Percentiles rank a stretch among this genome's conserved stretches.
Evolutionary conservation across 2,888 invertebrate genomes (phyloP).

Genomic region (Spatulosminthurus flaviceps): DNA sequence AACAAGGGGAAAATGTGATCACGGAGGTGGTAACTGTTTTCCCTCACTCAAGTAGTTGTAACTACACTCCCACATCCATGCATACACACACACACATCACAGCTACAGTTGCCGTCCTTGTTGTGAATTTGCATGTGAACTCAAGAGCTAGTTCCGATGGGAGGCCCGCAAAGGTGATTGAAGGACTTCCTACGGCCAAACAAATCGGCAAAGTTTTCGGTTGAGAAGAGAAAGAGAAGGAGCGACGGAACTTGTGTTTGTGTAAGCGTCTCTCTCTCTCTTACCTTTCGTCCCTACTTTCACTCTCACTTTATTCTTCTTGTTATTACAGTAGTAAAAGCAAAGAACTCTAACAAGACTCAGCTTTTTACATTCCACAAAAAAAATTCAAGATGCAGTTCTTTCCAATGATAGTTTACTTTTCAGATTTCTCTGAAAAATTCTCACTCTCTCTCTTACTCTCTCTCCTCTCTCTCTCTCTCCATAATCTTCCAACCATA

Average conservation of each 20-base stretch:
- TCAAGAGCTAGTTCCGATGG: slow-evolving; percentile 27
- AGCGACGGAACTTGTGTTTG: slow-evolving; percentile 15
- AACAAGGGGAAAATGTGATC: slow-evolving; percentile 19
- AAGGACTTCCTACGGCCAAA: slow-evolving; percentile 52
- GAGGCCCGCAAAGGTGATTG: slow-evolving; percentile 48
- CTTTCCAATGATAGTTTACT: too few species aligned
- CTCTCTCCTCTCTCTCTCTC: too few species aligned
- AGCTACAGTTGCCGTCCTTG: not conserved
- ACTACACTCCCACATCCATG: not conserved
- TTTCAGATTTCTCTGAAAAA: too few species aligned
- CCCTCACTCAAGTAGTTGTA: too few species aligned
- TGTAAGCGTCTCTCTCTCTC: not conserved
- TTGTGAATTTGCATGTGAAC: not conserved
- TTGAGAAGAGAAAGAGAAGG: not conserved
- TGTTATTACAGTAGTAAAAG: too few species aligned
- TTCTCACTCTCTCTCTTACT: too few species aligned
- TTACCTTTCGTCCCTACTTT: not conserved
- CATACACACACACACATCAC: not conserved
- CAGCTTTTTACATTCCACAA: too few species aligned
- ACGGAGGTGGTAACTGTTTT: slow-evolving; percentile 24
- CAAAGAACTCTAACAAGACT: too few species aligned
- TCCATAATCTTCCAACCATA: too few species aligned
- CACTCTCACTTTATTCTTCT: not conserved
- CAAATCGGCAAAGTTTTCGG: slow-evolving; percentile 54
- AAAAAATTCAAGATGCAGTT: too few species aligned